Conservation (phyloP, 2,797 vertebrate genomes). For the Triplophysa bombifrons region DNA sequence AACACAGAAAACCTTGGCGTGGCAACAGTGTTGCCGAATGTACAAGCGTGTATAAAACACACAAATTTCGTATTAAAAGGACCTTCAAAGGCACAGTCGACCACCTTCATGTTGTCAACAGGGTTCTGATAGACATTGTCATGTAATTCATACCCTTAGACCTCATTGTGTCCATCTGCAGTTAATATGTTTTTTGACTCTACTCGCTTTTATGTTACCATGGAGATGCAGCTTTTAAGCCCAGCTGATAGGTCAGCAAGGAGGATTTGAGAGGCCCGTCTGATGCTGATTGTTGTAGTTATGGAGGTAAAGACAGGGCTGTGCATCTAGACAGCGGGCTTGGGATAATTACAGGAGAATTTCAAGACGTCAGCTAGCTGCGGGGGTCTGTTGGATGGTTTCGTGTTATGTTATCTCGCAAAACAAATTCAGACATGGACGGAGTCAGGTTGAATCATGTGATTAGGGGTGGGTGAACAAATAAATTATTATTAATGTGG, state of each 20-base stretch:
- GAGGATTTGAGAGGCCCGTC: slow-evolving; percentile 24
- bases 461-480: not conserved
- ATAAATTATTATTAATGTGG: not conserved
- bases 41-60: not conserved
- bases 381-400: slow-evolving; percentile 8
- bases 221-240: slow-evolving; percentile 34
- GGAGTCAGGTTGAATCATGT: slow-evolving; percentile 3
- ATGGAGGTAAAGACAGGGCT: slow-evolving; percentile 25
- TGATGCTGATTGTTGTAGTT: slow-evolving; percentile 41
- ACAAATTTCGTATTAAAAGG: not conserved
- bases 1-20: not conserved
- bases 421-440: not conserved
- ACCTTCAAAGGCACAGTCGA: not conserved
- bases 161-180: slow-evolving; percentile 43
- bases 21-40: not conserved
- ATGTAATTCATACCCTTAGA: slow-evolving; percentile 43
- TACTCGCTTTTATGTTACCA: slow-evolving; percentile 40
- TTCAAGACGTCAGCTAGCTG: slow-evolving; percentile 21
- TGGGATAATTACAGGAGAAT: slow-evolving; percentile 30
- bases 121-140: slow-evolving; percentile 22
- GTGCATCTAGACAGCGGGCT: slow-evolving; percentile 11
- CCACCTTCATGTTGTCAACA: slow-evolving; percentile 20
- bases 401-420: slow-evolving; percentile 1
- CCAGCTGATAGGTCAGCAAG: slow-evolving; percentile 36
- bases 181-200: slow-evolving; percentile 41